Evolutionary conservation across 2,113 vertebrate species (phyloP).

Genomic region (Macroglossus sobrinus): DNA sequence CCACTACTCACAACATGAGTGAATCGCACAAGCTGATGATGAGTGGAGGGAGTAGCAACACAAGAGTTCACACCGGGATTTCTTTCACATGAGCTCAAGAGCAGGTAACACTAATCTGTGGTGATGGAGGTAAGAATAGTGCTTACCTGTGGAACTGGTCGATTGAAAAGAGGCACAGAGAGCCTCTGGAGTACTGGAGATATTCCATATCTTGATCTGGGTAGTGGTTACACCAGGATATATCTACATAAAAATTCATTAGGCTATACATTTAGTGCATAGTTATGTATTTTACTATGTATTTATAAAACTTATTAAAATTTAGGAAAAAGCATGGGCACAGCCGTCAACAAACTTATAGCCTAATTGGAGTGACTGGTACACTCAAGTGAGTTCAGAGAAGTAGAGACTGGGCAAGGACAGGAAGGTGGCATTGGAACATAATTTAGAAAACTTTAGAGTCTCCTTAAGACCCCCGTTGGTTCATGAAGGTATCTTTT

Average conservation of each 20-base stretch:
- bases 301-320: not conserved
- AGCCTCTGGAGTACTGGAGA: not conserved
- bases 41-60: no score
- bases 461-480: not conserved
- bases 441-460: not conserved
- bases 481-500: not conserved
- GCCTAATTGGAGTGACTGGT: accelerated
- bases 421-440: not conserved
- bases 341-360: not conserved
- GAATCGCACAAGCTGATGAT: accelerated
- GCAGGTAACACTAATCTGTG: accelerated
- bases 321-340: not conserved
- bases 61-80: not conserved
- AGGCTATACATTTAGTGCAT: not conserved
- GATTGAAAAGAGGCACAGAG: not conserved
- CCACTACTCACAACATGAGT: accelerated
- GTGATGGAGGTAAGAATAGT: not conserved
- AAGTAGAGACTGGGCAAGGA: not conserved
- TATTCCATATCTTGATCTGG: accelerated
- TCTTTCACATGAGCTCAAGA: not conserved
- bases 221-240: no score
- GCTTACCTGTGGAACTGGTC: not conserved
- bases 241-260: not conserved
- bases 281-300: accelerated
- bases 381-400: not conserved